phyloP scores from a whole-genome alignment of 2,797 vertebrate genomes.

The Menidia menidia region DNA sequence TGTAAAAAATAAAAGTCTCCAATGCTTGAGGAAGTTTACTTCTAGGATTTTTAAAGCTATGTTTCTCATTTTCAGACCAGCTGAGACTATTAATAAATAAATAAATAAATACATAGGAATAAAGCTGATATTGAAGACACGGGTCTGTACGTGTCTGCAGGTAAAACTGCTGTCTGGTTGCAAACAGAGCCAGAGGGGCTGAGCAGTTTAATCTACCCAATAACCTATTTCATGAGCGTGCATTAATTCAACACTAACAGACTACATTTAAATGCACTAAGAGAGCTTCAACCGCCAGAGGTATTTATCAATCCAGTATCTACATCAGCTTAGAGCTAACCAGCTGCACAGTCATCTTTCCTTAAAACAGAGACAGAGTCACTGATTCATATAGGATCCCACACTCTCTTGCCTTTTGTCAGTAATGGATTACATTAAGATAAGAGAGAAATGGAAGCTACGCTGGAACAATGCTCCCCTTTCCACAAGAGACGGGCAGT shows the following conservation, averaged over 20 bases:
- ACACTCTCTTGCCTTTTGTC: constrained; percentile 38
- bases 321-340: constrained; percentile 31
- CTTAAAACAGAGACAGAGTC: constrained; percentile 19
- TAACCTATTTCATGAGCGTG: constrained; percentile 1
- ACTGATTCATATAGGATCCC: constrained; percentile 23
- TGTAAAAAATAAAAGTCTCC: neutral
- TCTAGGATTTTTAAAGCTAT: constrained; percentile 18
- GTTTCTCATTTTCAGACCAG: constrained; percentile 6
- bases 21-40: neutral
- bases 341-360: constrained; percentile 4
- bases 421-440: constrained; percentile 61
- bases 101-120: constrained; percentile 9
- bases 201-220: neutral
- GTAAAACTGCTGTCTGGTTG: neutral
- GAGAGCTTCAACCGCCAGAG: constrained; percentile 22
- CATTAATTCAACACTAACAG: constrained; percentile 18
- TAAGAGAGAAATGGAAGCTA: constrained; percentile 45
- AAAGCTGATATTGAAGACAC: neutral
- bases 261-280: neutral
- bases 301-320: constrained; percentile 32
- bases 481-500: constrained; percentile 37
- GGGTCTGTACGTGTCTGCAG: neutral
- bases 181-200: neutral
- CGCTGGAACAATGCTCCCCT: constrained; percentile 34
- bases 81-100: no score